These are phyloP conservation scores for Meghimatium bilineatum DNA, from an alignment of 2,888 invertebrate species.

Conservation along the genomic window DNA sequence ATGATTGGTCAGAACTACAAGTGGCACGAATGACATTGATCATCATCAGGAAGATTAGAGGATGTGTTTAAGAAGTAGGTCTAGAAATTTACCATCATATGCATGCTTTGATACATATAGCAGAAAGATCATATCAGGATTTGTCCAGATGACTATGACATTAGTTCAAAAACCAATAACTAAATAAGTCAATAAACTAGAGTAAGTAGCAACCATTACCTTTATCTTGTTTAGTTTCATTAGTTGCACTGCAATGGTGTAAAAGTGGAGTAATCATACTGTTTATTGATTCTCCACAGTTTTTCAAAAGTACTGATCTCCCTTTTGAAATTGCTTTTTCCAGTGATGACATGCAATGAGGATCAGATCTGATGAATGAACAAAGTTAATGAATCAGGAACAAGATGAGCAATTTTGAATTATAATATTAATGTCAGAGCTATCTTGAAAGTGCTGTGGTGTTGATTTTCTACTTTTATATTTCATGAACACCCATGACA, in stretches of 20 bases:
- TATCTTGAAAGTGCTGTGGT: too few relatives aligned
- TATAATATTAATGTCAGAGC: too few relatives aligned
- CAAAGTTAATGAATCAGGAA: not conserved
- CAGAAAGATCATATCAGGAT: too few relatives aligned
- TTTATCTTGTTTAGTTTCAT: slow-evolving; percentile 66
- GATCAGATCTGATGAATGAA: slow-evolving; percentile 66
- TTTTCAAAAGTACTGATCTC: slow-evolving; percentile 71
- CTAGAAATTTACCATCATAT: too few relatives aligned
- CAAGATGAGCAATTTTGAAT: not conserved
- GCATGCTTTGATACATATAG: too few relatives aligned
- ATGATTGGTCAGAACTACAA: too few relatives aligned
- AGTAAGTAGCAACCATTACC: slow-evolving; percentile 58
- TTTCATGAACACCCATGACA: not conserved
- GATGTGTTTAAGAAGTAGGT: too few relatives aligned
- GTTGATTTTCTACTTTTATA: not conserved
- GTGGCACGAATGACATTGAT: too few relatives aligned
- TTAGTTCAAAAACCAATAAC: too few relatives aligned
- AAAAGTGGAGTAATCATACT: slow-evolving; percentile 73
- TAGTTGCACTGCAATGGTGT: slow-evolving; percentile 71
- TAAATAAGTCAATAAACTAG: too few relatives aligned
- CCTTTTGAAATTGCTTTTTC: slow-evolving; percentile 75
- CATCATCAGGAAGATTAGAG: too few relatives aligned
- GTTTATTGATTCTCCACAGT: slow-evolving; percentile 72
- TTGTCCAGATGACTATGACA: too few relatives aligned
- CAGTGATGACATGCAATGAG: slow-evolving; percentile 69